These are phyloP conservation scores for Solenodon paradoxus DNA, from an alignment of 2,113 vertebrate genomes.

Conservation along the genomic window DNA sequence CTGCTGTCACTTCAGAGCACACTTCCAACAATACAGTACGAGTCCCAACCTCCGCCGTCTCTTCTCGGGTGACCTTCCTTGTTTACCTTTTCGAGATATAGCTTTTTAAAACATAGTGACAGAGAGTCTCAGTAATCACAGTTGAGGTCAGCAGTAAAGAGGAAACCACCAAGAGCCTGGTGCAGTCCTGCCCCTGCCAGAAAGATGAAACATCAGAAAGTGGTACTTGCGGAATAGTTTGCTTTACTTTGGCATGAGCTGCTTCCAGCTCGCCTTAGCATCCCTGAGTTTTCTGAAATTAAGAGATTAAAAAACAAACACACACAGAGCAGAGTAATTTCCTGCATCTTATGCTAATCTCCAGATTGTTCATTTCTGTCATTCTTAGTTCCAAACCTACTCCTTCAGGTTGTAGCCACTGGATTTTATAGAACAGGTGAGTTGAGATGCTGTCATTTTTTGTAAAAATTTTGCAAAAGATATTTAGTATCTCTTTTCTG, in stretches of 20 bases:
- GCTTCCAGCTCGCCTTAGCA: not conserved
- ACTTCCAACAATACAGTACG: slow-evolving; percentile 92
- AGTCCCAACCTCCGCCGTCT: not conserved
- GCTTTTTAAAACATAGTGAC: not conserved
- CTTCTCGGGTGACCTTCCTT: not conserved
- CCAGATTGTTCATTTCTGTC: slow-evolving; percentile 6
- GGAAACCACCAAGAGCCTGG: not conserved
- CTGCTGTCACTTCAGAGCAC: slow-evolving; percentile 88
- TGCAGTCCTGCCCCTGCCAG: not conserved
- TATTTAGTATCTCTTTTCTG: not conserved
- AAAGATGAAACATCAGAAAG: not conserved
- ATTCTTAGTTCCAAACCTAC: slow-evolving; percentile 42
- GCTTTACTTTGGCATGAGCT: not conserved
- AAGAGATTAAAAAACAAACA: not conserved
- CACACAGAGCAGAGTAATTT: not conserved
- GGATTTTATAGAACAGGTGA: slow-evolving; percentile 44
- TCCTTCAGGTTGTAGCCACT: slow-evolving; percentile 42
- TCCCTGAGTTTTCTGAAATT: not conserved
- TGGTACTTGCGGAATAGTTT: accelerated
- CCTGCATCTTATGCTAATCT: not conserved
- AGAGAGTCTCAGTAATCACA: not conserved
- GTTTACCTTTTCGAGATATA: not conserved
- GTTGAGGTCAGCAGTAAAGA: not conserved
- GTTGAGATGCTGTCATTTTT: slow-evolving; percentile 22
- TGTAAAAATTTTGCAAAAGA: not conserved